Evolutionary conservation across 2,888 invertebrate genomes (phyloP).

Genomic region (Drosophila barbarae): DNA sequence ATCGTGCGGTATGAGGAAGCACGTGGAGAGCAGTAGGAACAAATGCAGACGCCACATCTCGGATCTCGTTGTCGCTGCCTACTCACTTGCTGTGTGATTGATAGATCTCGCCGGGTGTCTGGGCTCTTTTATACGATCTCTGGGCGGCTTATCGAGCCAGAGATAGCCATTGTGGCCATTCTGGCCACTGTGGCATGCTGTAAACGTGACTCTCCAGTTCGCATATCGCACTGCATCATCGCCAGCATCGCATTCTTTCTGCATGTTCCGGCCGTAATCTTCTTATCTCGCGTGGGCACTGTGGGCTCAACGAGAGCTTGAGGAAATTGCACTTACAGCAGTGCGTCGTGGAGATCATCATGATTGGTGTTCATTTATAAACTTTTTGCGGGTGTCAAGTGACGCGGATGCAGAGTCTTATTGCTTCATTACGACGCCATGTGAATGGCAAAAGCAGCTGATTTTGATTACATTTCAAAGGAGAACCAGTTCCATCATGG

Average conservation of each 20-base stretch:
- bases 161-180: not conserved
- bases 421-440: not conserved
- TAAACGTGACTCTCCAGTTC: constrained; percentile 53
- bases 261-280: constrained; percentile 22
- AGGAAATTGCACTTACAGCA: not conserved
- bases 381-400: too few species aligned
- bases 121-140: constrained; percentile 31
- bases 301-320: not conserved
- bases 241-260: constrained; percentile 43
- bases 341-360: not conserved
- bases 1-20: constrained; percentile 62
- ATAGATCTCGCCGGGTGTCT: constrained; percentile 15
- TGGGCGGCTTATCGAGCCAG: constrained; percentile 12
- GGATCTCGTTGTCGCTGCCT: constrained; percentile 13
- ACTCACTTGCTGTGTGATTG: constrained; percentile 23
- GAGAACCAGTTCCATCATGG: not conserved
- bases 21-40: constrained; percentile 59
- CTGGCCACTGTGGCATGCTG: constrained; percentile 49
- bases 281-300: constrained; percentile 12
- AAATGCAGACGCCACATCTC: constrained; percentile 65
- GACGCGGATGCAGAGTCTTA: too few species aligned
- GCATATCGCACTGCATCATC: constrained; percentile 22
- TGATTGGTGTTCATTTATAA: not conserved
- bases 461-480: not conserved
- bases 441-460: not conserved